Conservation (phyloP, 2,113 vertebrate genomes). For the Oceanites oceanicus region DNA sequence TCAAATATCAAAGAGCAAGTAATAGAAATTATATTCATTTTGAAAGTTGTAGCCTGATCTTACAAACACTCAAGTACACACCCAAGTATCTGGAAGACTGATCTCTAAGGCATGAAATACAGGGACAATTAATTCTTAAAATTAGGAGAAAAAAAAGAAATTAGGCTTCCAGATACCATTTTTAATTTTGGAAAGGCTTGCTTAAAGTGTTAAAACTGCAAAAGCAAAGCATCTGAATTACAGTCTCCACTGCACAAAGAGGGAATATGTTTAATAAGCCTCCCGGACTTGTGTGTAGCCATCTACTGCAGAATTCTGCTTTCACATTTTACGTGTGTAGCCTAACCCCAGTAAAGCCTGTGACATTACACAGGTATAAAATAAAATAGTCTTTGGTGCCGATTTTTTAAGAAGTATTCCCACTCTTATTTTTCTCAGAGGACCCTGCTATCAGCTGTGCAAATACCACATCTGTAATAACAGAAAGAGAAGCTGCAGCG, state of each 20-base stretch:
- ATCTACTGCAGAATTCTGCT: neutral
- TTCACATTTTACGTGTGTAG: neutral
- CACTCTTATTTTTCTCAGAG: neutral
- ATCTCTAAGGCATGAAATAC: neutral
- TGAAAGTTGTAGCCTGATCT: neutral
- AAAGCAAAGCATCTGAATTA: neutral
- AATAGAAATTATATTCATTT: neutral
- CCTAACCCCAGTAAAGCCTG: neutral
- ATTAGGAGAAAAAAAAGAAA: neutral
- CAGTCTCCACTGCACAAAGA: neutral
- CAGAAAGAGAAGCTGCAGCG: neutral
- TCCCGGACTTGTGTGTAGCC: neutral
- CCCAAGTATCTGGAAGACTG: neutral
- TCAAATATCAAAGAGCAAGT: conserved; percentile 13
- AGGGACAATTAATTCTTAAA: neutral
- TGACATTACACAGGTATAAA: neutral
- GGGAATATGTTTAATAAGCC: neutral
- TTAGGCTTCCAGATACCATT: neutral
- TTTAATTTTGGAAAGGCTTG: neutral
- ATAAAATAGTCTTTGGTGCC: neutral
- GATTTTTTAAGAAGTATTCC: neutral
- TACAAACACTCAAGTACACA: neutral
- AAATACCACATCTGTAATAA: conserved; percentile 5
- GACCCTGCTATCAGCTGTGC: conserved; percentile 1
- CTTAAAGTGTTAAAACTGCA: neutral